Evolutionary conservation across 2,113 vertebrate genomes (phyloP).

Genomic region (Ptilorrhoa leucosticta): DNA sequence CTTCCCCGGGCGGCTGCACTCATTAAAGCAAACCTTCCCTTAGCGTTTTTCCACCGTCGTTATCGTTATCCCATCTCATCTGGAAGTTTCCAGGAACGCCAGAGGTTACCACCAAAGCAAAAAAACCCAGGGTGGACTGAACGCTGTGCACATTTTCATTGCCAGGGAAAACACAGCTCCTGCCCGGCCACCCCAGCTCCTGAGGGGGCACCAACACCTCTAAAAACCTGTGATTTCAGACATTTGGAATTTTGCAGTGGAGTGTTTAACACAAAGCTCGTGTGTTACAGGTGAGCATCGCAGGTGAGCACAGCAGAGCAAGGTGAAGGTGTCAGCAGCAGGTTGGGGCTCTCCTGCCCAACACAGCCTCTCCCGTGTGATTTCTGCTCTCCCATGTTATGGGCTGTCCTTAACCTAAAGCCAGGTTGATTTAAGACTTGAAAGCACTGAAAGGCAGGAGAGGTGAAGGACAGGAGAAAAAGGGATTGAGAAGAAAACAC

Average conservation of each 20-base stretch:
- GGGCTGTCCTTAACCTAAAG: neutral
- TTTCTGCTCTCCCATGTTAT: neutral
- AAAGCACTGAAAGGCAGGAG: neutral
- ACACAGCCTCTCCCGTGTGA: neutral
- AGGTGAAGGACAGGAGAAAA: neutral
- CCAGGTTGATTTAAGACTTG: neutral
- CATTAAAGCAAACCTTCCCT: neutral
- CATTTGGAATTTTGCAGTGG: neutral
- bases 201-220: neutral
- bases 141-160: fast-evolving
- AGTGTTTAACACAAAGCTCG: neutral
- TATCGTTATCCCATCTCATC: neutral
- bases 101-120: neutral
- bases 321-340: neutral
- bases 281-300: fast-evolving
- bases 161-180: neutral
- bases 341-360: neutral
- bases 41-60: neutral
- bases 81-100: neutral
- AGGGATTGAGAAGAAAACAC: neutral
- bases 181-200: neutral
- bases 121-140: fast-evolving
- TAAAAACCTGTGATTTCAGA: neutral
- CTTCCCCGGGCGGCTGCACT: neutral
- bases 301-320: neutral